Conservation (phyloP, 1,140 invertebrate species). For the Zaprionus vittiger region DNA sequence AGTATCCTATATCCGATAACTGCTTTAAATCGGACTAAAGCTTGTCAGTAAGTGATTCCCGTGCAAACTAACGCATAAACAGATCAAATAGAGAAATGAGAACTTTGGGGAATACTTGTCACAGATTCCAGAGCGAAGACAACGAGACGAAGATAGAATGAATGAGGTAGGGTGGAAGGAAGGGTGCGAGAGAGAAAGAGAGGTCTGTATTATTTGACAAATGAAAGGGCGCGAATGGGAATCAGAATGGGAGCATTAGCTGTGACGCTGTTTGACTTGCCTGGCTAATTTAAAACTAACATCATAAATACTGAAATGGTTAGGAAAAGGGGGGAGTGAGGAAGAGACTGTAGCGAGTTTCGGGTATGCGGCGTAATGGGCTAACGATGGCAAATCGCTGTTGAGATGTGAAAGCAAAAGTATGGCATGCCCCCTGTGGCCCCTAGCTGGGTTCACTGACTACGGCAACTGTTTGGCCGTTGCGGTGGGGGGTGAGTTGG, state of each 20-base stretch:
- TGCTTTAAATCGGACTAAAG: not conserved
- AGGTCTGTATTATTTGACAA: constrained; percentile 26
- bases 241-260: constrained; percentile 63
- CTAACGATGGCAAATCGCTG: constrained; percentile 57
- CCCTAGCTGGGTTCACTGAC: constrained; percentile 63
- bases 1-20: not conserved
- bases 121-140: constrained; percentile 2
- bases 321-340: not conserved
- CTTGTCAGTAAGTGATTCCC: not conserved
- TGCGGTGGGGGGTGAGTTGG: not conserved
- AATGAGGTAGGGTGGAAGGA: not conserved
- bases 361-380: not conserved
- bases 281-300: constrained; percentile 81
- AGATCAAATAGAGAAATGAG: not conserved
- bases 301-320: constrained; percentile 76
- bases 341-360: not conserved
- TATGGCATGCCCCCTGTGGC: constrained; percentile 77
- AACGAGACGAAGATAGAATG: not conserved
- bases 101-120: not conserved
- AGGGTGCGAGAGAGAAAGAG: constrained; percentile 24
- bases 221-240: constrained; percentile 30
- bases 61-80: not conserved
- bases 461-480: constrained; percentile 27
- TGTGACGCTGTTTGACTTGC: constrained; percentile 71
- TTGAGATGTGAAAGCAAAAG: constrained; percentile 73